Evolutionary conservation across 1,140 invertebrate species (phyloP).

Genomic region (Drosophila rhopaloa): DNA sequence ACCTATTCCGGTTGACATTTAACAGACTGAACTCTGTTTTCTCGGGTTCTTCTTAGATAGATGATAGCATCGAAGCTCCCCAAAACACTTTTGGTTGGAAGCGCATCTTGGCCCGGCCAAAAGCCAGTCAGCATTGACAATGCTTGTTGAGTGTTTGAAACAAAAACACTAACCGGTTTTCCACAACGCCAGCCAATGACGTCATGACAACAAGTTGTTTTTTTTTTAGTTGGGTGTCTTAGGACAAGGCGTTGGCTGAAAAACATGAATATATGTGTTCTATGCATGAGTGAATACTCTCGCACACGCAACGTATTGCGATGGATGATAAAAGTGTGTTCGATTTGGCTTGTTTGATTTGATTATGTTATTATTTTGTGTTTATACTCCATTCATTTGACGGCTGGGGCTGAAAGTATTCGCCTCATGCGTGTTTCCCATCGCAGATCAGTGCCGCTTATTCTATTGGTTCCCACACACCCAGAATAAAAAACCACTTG

Average conservation of each 20-base stretch:
- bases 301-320: conserved; percentile 13
- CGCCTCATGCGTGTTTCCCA: conserved; percentile 48
- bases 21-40: neutral
- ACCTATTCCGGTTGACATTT: conserved; percentile 18
- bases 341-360: conserved; percentile 61
- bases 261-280: conserved; percentile 16
- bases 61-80: conserved; percentile 6
- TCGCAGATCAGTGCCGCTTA: conserved; percentile 40
- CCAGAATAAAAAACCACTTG: conserved; percentile 24
- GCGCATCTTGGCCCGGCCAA: conserved; percentile 32
- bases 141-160: conserved; percentile 39
- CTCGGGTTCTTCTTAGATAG: conserved; percentile 9
- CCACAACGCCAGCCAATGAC: conserved; percentile 47
- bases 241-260: conserved; percentile 61
- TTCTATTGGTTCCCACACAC: conserved; percentile 19
- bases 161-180: conserved; percentile 67
- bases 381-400: conserved; percentile 65
- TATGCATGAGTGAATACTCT: conserved; percentile 3
- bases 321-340: conserved; percentile 50
- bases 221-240: conserved; percentile 14
- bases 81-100: conserved; percentile 13
- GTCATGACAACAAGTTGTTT: conserved; percentile 73
- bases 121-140: conserved; percentile 31
- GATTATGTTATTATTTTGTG: conserved; percentile 78
- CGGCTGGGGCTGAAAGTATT: conserved; percentile 22